Evolutionary conservation across 2,797 vertebrate genomes (phyloP), one percentile per base, ranked within the genome.

Genomic region (Protosalanx chinensis): DNA sequence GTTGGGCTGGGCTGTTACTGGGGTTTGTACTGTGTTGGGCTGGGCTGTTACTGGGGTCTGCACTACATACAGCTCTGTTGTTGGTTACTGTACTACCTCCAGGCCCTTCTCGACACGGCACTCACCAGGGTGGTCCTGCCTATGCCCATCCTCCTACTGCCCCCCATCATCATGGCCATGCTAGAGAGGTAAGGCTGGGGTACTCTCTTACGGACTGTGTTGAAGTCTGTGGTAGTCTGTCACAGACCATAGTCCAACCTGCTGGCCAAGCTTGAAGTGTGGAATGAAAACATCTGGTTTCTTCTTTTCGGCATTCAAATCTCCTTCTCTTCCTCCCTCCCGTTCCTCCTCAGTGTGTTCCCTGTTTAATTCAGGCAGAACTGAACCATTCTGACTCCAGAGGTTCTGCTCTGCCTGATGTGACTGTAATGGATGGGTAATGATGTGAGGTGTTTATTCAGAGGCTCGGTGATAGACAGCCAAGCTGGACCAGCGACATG

Each of bases 21-120:
- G 3, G 16, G 32, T 12, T 33, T 57, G 5, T 56, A 37, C 68
- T 18, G 30, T 72, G 23, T 62, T 37, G 15, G 4, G 5, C 64
- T 56, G 20, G 4, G 23, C 32, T 51, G 4, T 18, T 13, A 6
- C 12, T 27, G 18, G 13, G 0, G 29, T 60, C 1, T 56, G 29
- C 8, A 20, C 16, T 10, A 59, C 8, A 49, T 71, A 15, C 3
- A 6, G 37, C n/a, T 57, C 58, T 12, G n/a, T 51, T 46, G 4
- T 6, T 49, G 35, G 1, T 3, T 41, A 5, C 33, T 33, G 10
- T 30, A 75, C 77, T 79, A 79, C 4, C 67, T 23, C 60, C 91
- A 98, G 96, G 97, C 97, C 35, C 92, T 98, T 79, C 65, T 94
- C 67, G 96, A 98, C 88, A 98, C 96, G 0, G 95, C 96, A 7